Percentiles rank a stretch among this genome's conserved stretches.
Evolutionary conservation across 2,113 vertebrate genomes (phyloP).

Genomic region (Copsychus sechellarum): DNA sequence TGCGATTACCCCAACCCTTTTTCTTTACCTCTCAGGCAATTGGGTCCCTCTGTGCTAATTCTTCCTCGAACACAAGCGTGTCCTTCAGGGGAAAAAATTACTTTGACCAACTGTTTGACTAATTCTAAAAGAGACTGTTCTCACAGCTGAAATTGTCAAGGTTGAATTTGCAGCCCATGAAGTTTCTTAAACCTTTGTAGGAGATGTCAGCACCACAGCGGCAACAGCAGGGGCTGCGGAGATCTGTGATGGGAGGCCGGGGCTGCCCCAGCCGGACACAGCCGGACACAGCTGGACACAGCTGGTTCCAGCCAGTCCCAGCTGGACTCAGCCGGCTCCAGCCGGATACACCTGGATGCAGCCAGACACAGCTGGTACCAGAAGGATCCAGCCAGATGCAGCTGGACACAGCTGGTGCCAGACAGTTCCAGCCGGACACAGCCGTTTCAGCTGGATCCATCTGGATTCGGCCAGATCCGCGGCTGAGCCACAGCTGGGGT

Average conservation of each 20-base stretch:
- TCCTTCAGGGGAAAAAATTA: background rate
- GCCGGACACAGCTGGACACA: rapidly evolving
- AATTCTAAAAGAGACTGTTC: background rate
- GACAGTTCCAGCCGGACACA: background rate
- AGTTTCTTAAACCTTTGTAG: background rate
- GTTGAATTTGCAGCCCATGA: background rate
- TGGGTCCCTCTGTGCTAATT: background rate
- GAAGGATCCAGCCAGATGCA: background rate
- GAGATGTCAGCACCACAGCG: rapidly evolving
- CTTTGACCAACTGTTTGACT: background rate
- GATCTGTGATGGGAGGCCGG: rapidly evolving
- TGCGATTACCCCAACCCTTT: background rate
- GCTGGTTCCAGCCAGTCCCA: rapidly evolving
- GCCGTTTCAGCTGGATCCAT: background rate
- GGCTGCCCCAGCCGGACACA: rapidly evolving
- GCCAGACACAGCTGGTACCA: background rate
- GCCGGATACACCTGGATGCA: background rate
- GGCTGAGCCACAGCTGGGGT: rapidly evolving
- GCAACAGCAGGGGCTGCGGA: rapidly evolving
- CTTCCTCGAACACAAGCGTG: background rate
- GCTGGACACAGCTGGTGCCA: too few species aligned
- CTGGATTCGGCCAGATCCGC: background rate
- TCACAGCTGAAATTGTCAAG: background rate
- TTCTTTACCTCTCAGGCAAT: background rate
- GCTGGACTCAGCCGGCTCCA: background rate